Evolutionary conservation across 2,797 vertebrate species (phyloP), one percentile per base, ranked within the genome.

Genomic region (Serranus cabrilla): DNA sequence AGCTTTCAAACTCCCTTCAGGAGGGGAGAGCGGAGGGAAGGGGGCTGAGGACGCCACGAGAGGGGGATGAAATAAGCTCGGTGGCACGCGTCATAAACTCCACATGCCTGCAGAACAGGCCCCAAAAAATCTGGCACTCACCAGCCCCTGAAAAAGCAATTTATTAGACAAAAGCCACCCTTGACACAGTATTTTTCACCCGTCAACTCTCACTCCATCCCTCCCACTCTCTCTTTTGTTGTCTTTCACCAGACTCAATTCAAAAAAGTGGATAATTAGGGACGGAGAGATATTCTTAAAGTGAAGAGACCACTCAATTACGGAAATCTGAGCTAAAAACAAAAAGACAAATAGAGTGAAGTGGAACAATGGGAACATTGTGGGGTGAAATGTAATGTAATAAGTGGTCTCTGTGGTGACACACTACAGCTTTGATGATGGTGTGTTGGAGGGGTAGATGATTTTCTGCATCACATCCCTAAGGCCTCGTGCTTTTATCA

Each of bases 401-500:
- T 90, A 77, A 75, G 78, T 20, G 46, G 83, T 58, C 76, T 84
- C 82, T 0, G 43, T 57, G 77, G 80, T 71, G 73, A 86, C 76
- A 62, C n/a, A 27, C 47, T 57, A 40, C 17, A 40, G 80, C 65
- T 64, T 63, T 60, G 77, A 75, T 70, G 69, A 66, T 17, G 74
- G 49, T 4, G 67, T 27, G 42, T 64, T 49, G 75, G 67, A 82
- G 78, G 78, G 63, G 64, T 11, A 3, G 79, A 80, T 67, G 69
- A 82, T 85, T 85, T 91, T 21, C 72, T 71, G 84, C 81, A n/a
- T 75, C 10, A 2, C 56, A 11, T 87, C 83, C 83, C 84, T 2
- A 2, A 63, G 62, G 76, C 76, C 46, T 56, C 2, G 8, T 1
- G 77, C 77, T 67, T 86, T 86, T 80, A 86, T 90, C 89, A 84